Evolutionary conservation across 2,113 vertebrate species (phyloP), one percentile per base, ranked within the genome.

Genomic region (Cavia aperea): DNA sequence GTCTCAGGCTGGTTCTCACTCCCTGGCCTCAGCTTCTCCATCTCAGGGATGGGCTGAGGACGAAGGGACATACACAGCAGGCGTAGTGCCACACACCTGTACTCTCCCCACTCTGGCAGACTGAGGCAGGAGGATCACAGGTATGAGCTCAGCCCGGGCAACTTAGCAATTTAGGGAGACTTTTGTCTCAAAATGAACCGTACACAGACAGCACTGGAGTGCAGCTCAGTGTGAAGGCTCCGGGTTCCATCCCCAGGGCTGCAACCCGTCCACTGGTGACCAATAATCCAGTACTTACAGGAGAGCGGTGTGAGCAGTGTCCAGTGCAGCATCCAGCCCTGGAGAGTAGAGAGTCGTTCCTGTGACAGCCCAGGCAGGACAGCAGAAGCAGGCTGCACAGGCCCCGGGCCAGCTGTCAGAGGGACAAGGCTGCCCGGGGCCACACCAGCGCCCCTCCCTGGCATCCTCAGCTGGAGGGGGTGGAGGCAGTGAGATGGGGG

Each of bases 361-460:
- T 6, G 43, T 24, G 58, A 31, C 23, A 0, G 2, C 19, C 14
- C 4, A 46, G 23, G 24, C 39, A 46, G 84, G 49, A 56, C 92
- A 6, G 87, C 58, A 18, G 70, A 33, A 15, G 54, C 7, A 29
- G 33, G 72, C 23, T 13, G n/a, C 49, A 36, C 23, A 0, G 9
- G 39, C 8, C 19, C 3, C 0, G 0, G 26, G 39, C 86, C 58
- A 7, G 51, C 65, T 33, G 19, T 73, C 43, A 0, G 62, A 51
- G 21, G 83, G 12, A 26, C 7, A 4, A 13, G 46, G 43, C 2
- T 6, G 29, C 60, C 46, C n/a, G 0, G 0, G 0, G n/a, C 29
- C 10, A 46, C 2, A 15, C 68, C 26, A 2, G 49, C 18, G 6
- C 2, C 8, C 7, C 24, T 70, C 16, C 68, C 23, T 49, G 9